Percentiles rank a stretch among this genome's conserved stretches.
These are phyloP conservation scores for Gracilinanus agilis DNA, from an alignment of 2,113 vertebrate genomes.

Conservation along the genomic window DNA sequence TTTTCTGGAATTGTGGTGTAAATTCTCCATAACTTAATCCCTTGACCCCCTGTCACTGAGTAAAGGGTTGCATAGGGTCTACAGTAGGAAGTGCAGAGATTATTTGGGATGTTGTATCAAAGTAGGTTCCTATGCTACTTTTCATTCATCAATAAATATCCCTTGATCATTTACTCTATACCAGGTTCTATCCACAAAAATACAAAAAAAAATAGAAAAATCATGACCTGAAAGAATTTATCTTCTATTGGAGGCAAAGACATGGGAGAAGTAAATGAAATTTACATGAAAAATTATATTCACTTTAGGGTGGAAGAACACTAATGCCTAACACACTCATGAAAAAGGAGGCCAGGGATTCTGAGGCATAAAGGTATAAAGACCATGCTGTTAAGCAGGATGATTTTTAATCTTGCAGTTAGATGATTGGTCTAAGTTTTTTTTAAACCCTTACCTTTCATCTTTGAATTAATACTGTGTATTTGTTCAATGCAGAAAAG, in stretches of 20 bases:
- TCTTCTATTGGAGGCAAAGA: background rate
- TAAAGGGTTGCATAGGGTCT: slow-evolving; percentile 72
- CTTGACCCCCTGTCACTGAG: background rate
- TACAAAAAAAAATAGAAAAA: background rate
- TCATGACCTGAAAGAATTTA: background rate
- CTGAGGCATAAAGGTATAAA: background rate
- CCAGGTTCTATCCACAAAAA: background rate
- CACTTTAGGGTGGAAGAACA: background rate
- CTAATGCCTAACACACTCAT: background rate
- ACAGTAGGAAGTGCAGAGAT: slow-evolving; percentile 77
- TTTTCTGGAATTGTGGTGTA: slow-evolving; percentile 72
- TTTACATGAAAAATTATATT: background rate
- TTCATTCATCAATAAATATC: background rate
- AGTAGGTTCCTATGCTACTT: background rate
- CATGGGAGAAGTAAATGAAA: background rate
- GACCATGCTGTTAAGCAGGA: background rate
- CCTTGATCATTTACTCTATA: background rate
- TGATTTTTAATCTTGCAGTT: background rate
- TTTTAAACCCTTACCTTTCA: too few relatives aligned
- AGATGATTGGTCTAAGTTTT: background rate
- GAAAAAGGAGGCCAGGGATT: background rate
- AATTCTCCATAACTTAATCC: slow-evolving; percentile 62
- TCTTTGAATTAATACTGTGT: too few relatives aligned
- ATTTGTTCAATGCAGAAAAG: too few relatives aligned
- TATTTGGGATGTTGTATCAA: slow-evolving; percentile 42